Evolutionary conservation across 2,888 invertebrate genomes (phyloP).

Genomic region (Euspilapteryx auroguttella): DNA sequence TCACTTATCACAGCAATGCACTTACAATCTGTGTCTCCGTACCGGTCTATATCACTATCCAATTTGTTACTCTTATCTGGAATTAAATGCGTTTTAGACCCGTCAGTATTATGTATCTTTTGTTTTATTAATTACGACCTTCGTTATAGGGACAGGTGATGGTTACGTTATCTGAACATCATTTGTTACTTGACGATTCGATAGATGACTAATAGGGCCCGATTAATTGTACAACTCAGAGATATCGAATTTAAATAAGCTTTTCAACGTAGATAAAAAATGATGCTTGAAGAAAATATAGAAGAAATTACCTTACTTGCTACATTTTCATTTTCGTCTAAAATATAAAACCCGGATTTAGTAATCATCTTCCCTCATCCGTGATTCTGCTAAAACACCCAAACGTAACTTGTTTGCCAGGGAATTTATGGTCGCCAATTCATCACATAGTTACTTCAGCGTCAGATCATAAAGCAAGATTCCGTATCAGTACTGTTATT

Average conservation of each 20-base stretch:
- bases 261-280: conserved; percentile 1
- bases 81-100: conserved; percentile 58
- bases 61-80: conserved; percentile 61
- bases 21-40: conserved; percentile 56
- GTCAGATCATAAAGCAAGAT: neutral
- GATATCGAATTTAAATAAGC: too few species aligned
- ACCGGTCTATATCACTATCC: conserved; percentile 52
- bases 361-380: too few species aligned
- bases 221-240: too few species aligned
- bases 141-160: conserved; percentile 43
- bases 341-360: too few species aligned
- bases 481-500: conserved; percentile 4
- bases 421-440: too few species aligned
- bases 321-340: too few species aligned
- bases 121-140: conserved; percentile 50
- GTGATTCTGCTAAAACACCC: too few species aligned
- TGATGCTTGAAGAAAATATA: conserved; percentile 1
- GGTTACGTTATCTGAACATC: conserved; percentile 38
- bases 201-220: conserved; percentile 14
- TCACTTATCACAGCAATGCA: conserved; percentile 55
- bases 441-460: neutral
- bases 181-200: conserved; percentile 31
- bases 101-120: conserved; percentile 30
- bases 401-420: too few species aligned
- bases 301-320: too few species aligned